Base-by-base conservation (phyloP, 2,113 vertebrate genomes). In the Arothron firmamentum region DNA sequence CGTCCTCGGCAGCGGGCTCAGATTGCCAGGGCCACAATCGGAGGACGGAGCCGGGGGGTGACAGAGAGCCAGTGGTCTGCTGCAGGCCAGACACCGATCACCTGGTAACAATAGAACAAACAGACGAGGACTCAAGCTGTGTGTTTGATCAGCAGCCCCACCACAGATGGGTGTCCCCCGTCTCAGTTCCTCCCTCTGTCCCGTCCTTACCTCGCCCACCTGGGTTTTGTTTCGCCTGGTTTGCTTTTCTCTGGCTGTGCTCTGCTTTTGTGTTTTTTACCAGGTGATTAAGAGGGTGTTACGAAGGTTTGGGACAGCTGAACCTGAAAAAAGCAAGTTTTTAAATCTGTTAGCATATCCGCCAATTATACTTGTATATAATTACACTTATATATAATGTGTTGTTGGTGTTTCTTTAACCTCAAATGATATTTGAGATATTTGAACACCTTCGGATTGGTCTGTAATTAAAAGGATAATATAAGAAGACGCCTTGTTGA, bases 51-150 rank as follows among this genome's bases (percentile, higher is more conserved):
- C 52, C 62, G 56, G 67, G 79, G 79, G 72, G 74, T 42, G 54
- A 53, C 12, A 20, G n/a, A 53, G 74, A 55, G 5, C 19, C 59
- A 15, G 72, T 11, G 52, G 55, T 60, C 38, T 57, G 80, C 85
- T 72, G 72, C 67, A 52, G 80, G 78, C 72, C 58, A 61, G 75
- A 83, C 80, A 75, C 66, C 11, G 74, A 83, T 80, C 81, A 68
- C 81, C 63, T 62, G 69, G 52, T 72, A 60, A 85, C 79, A 85
- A 85, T 66, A 66, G 82, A 85, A 77, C 76, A 83, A 79, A 83
- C 47, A 17, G 18, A 8, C 18, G 51, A 43, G 20, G 25, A 71
- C 57, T 72, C 65, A 38, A 61, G 65, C 75, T 61, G 14, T 43
- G 56, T 31, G 69, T 66, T 75, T 79, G 56, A 55, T 80, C 58